Percentiles rank a stretch among this genome's conserved stretches.
phyloP scores from a whole-genome alignment of 2,113 vertebrate species.

The Agelaius phoeniceus region DNA sequence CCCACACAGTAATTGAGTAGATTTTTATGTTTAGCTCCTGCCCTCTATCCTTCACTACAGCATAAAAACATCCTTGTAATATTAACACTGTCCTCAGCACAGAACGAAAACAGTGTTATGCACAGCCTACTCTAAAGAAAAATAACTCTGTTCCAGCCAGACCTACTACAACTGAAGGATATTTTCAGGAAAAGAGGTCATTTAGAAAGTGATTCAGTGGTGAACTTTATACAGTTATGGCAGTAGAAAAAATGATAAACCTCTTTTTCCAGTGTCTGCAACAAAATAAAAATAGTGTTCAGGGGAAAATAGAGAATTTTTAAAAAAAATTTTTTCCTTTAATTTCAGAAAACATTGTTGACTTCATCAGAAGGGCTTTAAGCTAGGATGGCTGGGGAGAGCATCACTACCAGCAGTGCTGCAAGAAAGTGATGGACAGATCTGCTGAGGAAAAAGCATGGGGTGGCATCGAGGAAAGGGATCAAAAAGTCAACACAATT shows the following conservation, averaged over 20 bases:
- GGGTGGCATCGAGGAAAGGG: neutral
- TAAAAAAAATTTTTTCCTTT: neutral
- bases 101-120: neutral
- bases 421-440: rapidly evolving
- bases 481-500: neutral
- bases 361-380: neutral
- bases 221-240: neutral
- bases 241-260: neutral
- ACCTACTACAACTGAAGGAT: neutral
- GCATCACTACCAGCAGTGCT: neutral
- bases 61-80: neutral
- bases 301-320: neutral
- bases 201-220: neutral
- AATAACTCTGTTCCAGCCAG: neutral
- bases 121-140: neutral
- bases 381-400: neutral
- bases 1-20: neutral
- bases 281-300: neutral
- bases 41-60: neutral
- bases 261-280: neutral
- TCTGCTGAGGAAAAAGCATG: neutral
- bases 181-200: neutral
- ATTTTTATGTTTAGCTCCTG: neutral
- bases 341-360: neutral
- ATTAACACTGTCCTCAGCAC: neutral